phyloP scores from a whole-genome alignment of 2,113 vertebrate species.

The Porphyrio hochstetteri region DNA sequence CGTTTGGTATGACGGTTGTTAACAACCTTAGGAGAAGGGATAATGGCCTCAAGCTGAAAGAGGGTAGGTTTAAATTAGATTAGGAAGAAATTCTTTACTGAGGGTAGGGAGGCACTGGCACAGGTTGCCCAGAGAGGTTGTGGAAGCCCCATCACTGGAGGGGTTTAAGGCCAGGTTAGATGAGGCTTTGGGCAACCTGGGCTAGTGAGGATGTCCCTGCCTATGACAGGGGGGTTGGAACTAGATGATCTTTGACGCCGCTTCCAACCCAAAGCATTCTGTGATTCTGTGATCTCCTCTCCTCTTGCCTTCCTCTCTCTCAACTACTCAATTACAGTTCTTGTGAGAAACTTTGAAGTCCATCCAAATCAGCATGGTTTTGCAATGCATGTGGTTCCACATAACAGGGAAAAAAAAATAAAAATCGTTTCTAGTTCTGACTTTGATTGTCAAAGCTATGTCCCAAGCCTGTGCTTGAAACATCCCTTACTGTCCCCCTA shows the following conservation, averaged over 20 bases:
- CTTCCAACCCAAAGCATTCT: too few species aligned
- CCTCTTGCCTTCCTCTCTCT: not conserved
- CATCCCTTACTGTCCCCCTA: not conserved
- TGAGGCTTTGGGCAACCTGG: too few species aligned
- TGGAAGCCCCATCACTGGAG: too few species aligned
- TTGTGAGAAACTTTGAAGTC: not conserved
- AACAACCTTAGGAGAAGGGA: not conserved
- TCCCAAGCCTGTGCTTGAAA: not conserved
- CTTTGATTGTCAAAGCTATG: not conserved
- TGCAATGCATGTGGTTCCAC: not conserved
- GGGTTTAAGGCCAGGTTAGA: too few species aligned
- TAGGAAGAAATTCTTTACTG: too few species aligned
- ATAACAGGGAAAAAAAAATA: not conserved
- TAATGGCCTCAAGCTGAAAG: too few species aligned
- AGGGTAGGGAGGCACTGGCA: too few species aligned
- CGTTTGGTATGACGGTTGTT: not conserved
- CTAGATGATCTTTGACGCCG: too few species aligned
- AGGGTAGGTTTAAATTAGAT: too few species aligned
- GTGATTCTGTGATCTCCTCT: not conserved
- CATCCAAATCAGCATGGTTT: not conserved
- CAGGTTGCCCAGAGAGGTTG: too few species aligned
- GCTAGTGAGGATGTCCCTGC: too few species aligned
- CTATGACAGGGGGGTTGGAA: too few species aligned
- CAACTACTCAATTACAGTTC: not conserved
- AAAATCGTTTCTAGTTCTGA: not conserved